A percentile compares a stretch with the other conserved stretches of the same genome.
phyloP scores from a whole-genome alignment of 2,888 invertebrate genomes.

The Cryptosula pallasiana region DNA sequence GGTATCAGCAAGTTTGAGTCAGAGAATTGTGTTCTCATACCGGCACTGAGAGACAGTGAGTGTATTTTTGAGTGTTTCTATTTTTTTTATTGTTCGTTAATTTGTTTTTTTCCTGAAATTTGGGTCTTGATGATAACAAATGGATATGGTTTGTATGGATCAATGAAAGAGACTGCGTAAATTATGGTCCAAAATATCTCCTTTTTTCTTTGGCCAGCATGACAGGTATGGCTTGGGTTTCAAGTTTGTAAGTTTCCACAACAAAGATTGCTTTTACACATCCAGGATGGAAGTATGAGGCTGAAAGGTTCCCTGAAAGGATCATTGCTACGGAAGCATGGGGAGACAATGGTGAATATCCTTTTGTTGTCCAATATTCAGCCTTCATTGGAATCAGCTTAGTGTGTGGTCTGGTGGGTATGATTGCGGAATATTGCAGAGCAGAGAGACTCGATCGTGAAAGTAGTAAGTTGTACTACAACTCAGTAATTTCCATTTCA shows the following conservation, averaged over 20 bases:
- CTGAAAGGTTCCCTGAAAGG: background rate
- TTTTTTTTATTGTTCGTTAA: no score
- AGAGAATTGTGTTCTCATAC: background rate
- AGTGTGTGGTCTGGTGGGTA: background rate
- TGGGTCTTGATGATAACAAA: no score
- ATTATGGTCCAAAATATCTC: background rate
- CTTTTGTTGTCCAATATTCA: background rate
- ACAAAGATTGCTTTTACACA: no score
- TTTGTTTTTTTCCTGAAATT: no score
- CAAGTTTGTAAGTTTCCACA: no score
- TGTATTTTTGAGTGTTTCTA: no score
- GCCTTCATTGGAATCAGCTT: background rate
- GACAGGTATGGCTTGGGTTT: no score
- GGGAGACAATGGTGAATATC: background rate
- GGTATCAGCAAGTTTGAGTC: conserved; percentile 3
- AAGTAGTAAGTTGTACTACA: no score
- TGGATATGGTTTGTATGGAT: no score
- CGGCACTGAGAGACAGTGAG: background rate
- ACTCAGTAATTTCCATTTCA: no score
- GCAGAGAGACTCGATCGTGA: background rate
- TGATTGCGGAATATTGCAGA: background rate
- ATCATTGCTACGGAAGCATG: background rate
- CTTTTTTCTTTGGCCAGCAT: no score
- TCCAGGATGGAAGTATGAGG: conserved; percentile 17
- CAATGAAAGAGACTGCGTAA: background rate